phyloP scores from a whole-genome alignment of 2,888 invertebrate genomes.

The Iphiclides podalirius region DNA sequence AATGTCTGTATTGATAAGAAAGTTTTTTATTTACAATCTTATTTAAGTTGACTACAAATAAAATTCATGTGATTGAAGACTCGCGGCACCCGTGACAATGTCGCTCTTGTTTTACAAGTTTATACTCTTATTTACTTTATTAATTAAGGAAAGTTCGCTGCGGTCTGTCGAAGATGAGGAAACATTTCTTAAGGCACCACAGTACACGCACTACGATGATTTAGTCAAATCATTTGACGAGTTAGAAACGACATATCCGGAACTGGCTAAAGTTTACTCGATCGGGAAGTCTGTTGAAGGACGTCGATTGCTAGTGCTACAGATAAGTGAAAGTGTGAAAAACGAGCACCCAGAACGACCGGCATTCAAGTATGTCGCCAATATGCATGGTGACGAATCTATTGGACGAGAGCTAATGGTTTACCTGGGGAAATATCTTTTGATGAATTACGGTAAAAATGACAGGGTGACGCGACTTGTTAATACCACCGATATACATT shows the following conservation, averaged over 20 bases:
- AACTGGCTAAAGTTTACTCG: slow-evolving; percentile 84
- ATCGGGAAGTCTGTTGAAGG: slow-evolving; percentile 93
- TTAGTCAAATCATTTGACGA: slow-evolving; percentile 82
- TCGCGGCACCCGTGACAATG: slow-evolving; percentile 22
- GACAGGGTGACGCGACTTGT: slow-evolving; percentile 87
- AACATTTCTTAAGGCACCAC: slow-evolving; percentile 77
- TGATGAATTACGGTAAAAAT: slow-evolving; percentile 86
- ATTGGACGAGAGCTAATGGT: slow-evolving; percentile 92
- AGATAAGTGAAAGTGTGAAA: slow-evolving; percentile 86
- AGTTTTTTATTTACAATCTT: slow-evolving; percentile 36
- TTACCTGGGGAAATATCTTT: slow-evolving; percentile 90
- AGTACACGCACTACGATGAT: slow-evolving; percentile 86
- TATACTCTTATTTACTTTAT: slow-evolving; percentile 55
- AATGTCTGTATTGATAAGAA: slow-evolving; percentile 44
- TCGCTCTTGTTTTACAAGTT: slow-evolving; percentile 25
- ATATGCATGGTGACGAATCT: slow-evolving; percentile 98
- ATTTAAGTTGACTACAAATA: slow-evolving; percentile 30
- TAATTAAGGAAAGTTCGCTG: slow-evolving; percentile 51
- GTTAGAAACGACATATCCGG: slow-evolving; percentile 83
- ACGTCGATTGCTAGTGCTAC: slow-evolving; percentile 89
- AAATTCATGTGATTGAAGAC: slow-evolving; percentile 9
- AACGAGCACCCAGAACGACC: slow-evolving; percentile 83
- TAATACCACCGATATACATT: slow-evolving; percentile 92
- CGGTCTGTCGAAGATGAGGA: slow-evolving; percentile 67
- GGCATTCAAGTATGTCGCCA: slow-evolving; percentile 96